Evolutionary conservation across 2,797 vertebrate species (phyloP).

Genomic region (Oreonectes daqikongensis): DNA sequence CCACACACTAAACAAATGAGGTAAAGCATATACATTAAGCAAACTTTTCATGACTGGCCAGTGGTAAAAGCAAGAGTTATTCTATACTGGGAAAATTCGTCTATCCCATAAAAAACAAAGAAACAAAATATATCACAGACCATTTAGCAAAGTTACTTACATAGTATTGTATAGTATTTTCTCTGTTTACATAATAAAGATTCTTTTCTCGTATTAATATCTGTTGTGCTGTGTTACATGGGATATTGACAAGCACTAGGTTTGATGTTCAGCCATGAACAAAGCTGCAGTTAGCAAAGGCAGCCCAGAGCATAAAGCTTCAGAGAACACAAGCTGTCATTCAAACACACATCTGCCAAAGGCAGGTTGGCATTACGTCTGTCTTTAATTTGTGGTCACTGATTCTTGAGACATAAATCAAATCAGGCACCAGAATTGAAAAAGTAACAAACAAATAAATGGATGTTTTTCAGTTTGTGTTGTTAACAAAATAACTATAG

Average conservation of each 20-base stretch:
- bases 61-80: too few relatives aligned
- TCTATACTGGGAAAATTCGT: too few relatives aligned
- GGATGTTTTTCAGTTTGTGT: too few relatives aligned
- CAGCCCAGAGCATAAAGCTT: conserved; percentile 8
- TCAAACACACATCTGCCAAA: conserved; percentile 42
- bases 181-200: too few relatives aligned
- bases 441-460: too few relatives aligned
- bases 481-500: too few relatives aligned
- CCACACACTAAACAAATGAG: neutral
- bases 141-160: too few relatives aligned
- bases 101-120: too few relatives aligned
- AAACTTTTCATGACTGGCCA: too few relatives aligned
- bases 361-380: neutral
- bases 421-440: neutral
- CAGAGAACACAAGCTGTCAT: conserved; percentile 20
- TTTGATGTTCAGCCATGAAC: conserved; percentile 6
- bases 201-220: too few relatives aligned
- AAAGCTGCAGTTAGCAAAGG: conserved; percentile 33
- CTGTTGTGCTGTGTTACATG: neutral
- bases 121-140: too few relatives aligned
- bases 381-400: neutral
- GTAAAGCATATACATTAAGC: neutral
- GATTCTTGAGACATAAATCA: neutral
- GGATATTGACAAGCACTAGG: neutral
- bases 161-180: too few relatives aligned